Evolutionary conservation across 2,888 invertebrate genomes (phyloP), one percentile per base, ranked within the genome.

Genomic region (Luperina nickerlii): DNA sequence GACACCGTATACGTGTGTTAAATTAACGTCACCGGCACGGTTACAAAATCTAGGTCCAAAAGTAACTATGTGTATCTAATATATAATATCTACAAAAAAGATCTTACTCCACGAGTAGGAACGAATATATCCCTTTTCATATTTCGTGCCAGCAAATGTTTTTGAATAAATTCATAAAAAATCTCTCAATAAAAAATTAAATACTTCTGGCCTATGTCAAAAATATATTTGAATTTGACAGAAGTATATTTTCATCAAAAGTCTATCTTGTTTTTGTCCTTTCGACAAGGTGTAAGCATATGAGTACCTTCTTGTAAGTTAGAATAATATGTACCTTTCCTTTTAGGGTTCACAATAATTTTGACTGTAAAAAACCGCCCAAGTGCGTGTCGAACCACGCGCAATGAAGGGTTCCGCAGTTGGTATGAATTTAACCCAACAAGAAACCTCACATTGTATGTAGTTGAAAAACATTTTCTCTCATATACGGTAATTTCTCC

Each of bases 201-300:
- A 73, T 60, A 24, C 7, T 76, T 78, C 73, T 82, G 57, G 74
- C 82, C 79, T 72, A 78, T 69, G 77, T 85, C 87, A 85, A 80
- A 75, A 79, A 65, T 7, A 77, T 78, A 73, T 88, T 88, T 76
- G 65, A 88, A 88, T 87, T 67, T 86, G 88, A 88, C 85, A 81
- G 79, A 42, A 66, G 69, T 78, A 88, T 81, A 38, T 57, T 75
- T 77, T n/a, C 24, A 9, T 75, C 18, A n/a, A 38, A 32, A 24
- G 18, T 74, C 71, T 60, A 38, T 32, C 8, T 48, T 51, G n/a
- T 68, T 67, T 72, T 57, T 74, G 20, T 24, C 15, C 24, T 11
- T 32, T n/a, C 1, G 18, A 42, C 38, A 15, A 48, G 9, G 24
- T 63, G 24, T 27, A 69, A 69, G 32, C 24, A 75, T n/a, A n/a